Conservation (phyloP, 1,140 invertebrate genomes). For the Hirudo medicinalis region DNA sequence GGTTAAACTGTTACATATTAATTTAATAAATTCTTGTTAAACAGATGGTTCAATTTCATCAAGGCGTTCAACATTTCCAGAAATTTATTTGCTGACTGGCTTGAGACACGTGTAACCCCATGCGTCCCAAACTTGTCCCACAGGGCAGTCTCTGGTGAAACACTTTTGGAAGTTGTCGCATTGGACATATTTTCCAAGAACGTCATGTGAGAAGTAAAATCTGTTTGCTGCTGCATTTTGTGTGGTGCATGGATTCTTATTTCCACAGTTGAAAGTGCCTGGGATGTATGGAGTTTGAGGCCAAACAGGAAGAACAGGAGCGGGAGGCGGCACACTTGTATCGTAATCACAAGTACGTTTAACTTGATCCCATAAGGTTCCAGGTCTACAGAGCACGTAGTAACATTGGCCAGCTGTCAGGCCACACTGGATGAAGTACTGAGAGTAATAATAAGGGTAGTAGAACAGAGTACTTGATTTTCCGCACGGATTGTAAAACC, state of each 20-base stretch:
- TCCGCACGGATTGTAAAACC: background rate
- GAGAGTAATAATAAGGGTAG: background rate
- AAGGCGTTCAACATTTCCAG: background rate
- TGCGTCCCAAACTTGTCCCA: conserved; percentile 6
- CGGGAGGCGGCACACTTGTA: background rate
- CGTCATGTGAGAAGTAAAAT: conserved; percentile 15
- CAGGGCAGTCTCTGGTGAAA: conserved; percentile 6
- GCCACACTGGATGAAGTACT: background rate
- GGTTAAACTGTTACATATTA: no score
- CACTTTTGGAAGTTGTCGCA: conserved; percentile 16
- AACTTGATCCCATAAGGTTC: background rate
- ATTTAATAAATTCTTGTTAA: no score
- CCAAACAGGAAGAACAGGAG: background rate
- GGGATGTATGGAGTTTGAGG: background rate
- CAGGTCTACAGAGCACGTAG: background rate
- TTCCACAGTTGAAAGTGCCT: conserved; percentile 9
- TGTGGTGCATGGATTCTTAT: conserved; percentile 15
- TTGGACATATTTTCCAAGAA: conserved; percentile 10
- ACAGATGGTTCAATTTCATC: no score
- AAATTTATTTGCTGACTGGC: background rate
- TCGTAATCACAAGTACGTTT: background rate
- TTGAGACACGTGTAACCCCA: background rate
- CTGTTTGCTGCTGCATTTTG: background rate
- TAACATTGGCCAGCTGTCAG: background rate
- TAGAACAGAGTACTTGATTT: background rate